These are phyloP conservation scores for Scomber colias DNA, from an alignment of 2,113 vertebrate genomes.

Conservation along the genomic window DNA sequence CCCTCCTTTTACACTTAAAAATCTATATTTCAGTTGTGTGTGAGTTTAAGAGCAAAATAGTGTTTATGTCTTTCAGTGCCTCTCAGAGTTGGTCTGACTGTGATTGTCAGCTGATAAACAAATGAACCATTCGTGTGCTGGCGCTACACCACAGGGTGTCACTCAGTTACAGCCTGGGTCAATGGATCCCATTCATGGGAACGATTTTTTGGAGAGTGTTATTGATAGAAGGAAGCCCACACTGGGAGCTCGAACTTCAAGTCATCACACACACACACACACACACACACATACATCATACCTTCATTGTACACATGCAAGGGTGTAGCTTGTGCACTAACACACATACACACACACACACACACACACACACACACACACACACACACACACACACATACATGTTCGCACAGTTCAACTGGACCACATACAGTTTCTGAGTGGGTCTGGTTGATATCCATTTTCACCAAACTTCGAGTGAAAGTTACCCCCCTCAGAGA, in stretches of 20 bases:
- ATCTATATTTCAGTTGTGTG: conserved; percentile 35
- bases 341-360: neutral
- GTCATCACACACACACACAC: conserved; percentile 32
- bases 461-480: conserved; percentile 23
- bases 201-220: conserved; percentile 38
- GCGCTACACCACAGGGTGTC: conserved; percentile 65
- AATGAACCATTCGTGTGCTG: conserved; percentile 62
- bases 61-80: conserved; percentile 45
- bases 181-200: conserved; percentile 74
- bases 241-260: conserved; percentile 48
- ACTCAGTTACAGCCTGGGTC: conserved; percentile 62
- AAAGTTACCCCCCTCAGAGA: conserved; percentile 8
- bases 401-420: conserved; percentile 5
- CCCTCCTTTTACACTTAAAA: conserved; percentile 20
- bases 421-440: conserved; percentile 1
- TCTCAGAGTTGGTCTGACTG: conserved; percentile 30
- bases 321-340: neutral
- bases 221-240: conserved; percentile 67
- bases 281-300: neutral
- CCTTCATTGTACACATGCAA: neutral
- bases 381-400: neutral
- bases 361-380: conserved; percentile 3
- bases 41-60: conserved; percentile 44
- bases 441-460: conserved; percentile 22
- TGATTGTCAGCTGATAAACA: conserved; percentile 80